phyloP scores from a whole-genome alignment of 2,113 vertebrate species.

The Columba janthina region DNA sequence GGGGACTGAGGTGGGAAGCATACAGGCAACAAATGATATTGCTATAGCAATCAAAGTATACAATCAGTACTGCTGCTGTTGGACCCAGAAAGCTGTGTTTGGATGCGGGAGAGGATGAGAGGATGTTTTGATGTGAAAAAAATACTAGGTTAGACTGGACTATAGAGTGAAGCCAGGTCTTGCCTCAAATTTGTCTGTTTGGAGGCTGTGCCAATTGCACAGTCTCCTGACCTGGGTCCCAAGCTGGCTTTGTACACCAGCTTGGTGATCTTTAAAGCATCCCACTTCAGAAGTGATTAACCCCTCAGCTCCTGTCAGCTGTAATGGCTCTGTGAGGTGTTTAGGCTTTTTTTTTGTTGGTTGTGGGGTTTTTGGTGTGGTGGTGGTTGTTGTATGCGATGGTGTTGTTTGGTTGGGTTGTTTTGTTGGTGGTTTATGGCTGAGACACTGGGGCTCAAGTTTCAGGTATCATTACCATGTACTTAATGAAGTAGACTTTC shows the following conservation, averaged over 20 bases:
- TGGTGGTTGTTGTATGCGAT: too few relatives aligned
- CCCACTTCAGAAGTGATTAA: not conserved
- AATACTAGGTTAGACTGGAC: not conserved
- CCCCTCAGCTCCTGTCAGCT: not conserved
- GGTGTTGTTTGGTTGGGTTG: not conserved
- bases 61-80: not conserved
- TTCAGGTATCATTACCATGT: not conserved
- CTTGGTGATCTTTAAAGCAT: not conserved
- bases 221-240: not conserved
- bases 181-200: not conserved
- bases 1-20: not conserved
- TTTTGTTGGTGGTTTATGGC: not conserved
- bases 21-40: not conserved
- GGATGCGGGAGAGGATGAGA: not conserved
- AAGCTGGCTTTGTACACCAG: accelerated
- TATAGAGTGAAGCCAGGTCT: not conserved
- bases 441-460: not conserved
- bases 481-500: not conserved
- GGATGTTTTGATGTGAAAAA: not conserved
- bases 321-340: not conserved
- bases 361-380: not conserved
- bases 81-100: not conserved
- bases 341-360: too few relatives aligned
- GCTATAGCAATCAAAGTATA: not conserved
- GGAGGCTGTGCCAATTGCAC: not conserved